Base-by-base conservation (phyloP, 1,140 invertebrate genomes). In the Chironomus striatipennis region DNA sequence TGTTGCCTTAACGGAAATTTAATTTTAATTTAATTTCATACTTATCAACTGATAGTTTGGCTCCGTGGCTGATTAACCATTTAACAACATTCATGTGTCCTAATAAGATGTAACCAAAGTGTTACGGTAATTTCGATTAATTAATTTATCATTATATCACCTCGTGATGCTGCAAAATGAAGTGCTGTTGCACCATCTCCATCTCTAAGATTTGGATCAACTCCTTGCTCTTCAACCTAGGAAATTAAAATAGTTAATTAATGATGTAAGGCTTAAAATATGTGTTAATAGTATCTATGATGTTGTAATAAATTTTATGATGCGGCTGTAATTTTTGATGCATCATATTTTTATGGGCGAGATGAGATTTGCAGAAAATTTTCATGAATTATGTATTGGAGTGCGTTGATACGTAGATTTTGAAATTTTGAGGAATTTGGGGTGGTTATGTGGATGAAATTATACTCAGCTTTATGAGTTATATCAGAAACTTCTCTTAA, bases 111-210 rank as follows among this genome's bases (percentile, higher is more conserved):
- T n/a, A 90, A 85, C 0, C 88, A 88, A 0, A 91, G 92, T 0
- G 90, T 90, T 34, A 34, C 24, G 24, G 24, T 34, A 34, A 34
- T 34, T 34, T 34, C 24, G 24, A 0, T 91, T 91, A 79, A 93
- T 34, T 34, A 34, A 34, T 34, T 2, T 5, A 34, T n/a, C n/a
- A 34, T 34, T 91, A 24, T 18, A 78, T 93, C 92, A 5, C 92
- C 92, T 17, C 90, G 81, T 20, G 89, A 91, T 1, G 91, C 90
- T 7, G 91, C 91, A 78, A 89, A 89, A 80, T 90, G 88, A 12
- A 90, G 82, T 0, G 90, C 90, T 0, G 92, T 94, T 4, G 92
- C 91, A 0, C 93, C 93, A 80, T 95, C 93, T 12, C 91, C 91
- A 80, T 95, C 93, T 57, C 90, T 82, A 43, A 93, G 84, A 83